These are phyloP conservation scores for Conops quadrifasciatus DNA, from an alignment of 2,888 invertebrate species.

Conservation along the genomic window DNA sequence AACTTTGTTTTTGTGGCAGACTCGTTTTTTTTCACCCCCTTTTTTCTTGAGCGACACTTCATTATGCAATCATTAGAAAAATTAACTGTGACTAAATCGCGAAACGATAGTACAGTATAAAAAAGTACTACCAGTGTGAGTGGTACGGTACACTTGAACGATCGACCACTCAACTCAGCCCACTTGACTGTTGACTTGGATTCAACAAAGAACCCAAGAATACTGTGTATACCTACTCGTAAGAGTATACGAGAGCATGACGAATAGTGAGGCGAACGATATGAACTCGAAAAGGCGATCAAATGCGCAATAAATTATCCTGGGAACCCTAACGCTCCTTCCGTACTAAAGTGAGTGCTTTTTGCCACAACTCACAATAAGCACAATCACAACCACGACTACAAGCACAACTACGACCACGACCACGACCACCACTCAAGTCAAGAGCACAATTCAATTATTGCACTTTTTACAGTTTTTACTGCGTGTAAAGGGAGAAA, in stretches of 20 bases:
- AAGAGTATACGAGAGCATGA: no score
- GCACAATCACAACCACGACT: background rate
- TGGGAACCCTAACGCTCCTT: constrained; percentile 1
- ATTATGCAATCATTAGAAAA: constrained; percentile 31
- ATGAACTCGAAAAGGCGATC: constrained; percentile 29
- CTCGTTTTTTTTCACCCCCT: background rate
- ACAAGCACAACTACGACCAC: background rate
- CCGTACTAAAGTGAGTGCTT: background rate
- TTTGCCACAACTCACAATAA: background rate
- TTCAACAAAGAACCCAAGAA: no score
- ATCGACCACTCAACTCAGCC: no score
- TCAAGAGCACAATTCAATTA: constrained; percentile 44
- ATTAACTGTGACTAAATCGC: constrained; percentile 27
- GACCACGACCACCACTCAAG: constrained; percentile 7
- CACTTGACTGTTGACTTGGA: no score
- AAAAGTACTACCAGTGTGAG: background rate
- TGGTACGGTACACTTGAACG: no score
- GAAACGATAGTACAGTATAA: background rate
- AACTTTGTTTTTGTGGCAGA: background rate
- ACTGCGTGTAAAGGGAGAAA: no score
- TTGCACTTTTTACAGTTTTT: constrained; percentile 47
- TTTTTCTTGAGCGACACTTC: constrained; percentile 11
- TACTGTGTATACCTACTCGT: no score
- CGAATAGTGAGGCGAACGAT: background rate
- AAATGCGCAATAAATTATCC: constrained; percentile 16